These are phyloP conservation scores for Halcyon leucocephala DNA, from an alignment of 2,797 vertebrate species.

Conservation along the genomic window DNA sequence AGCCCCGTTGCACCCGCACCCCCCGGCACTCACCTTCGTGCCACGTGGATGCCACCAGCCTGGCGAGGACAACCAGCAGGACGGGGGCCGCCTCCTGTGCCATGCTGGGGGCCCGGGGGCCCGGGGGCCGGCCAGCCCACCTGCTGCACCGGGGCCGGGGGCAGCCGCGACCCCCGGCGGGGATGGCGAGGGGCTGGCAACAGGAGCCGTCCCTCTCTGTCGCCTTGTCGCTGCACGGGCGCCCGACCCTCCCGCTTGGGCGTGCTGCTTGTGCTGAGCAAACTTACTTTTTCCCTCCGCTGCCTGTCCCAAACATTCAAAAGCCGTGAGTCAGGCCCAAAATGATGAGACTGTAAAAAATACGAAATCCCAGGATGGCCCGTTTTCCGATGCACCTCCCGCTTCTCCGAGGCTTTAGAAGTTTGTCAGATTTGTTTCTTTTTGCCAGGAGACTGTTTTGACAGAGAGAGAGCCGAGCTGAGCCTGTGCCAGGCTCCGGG, in stretches of 20 bases:
- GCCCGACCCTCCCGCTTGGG: background rate
- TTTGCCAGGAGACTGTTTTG: background rate
- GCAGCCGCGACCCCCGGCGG: background rate
- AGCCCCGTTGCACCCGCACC: background rate
- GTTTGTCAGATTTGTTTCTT: background rate
- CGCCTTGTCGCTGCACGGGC: background rate
- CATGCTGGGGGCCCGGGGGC: conserved; percentile 16
- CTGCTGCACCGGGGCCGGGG: fast-evolving
- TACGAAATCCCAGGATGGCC: background rate
- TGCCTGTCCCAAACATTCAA: conserved; percentile 44
- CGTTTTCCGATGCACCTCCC: background rate
- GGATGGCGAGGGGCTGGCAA: background rate
- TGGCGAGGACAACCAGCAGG: conserved; percentile 72
- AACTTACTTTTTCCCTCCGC: background rate
- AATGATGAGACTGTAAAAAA: conserved; percentile 49
- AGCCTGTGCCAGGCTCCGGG: background rate
- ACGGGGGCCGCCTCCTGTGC: conserved; percentile 42
- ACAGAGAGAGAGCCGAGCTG: background rate
- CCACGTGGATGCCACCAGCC: conserved; percentile 73
- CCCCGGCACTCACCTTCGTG: conserved; percentile 74
- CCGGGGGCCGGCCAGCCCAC: background rate
- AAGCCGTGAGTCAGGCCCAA: conserved; percentile 63
- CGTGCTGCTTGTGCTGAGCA: background rate
- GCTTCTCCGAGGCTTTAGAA: background rate
- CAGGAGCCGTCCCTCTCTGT: background rate